Evolutionary conservation across 1,140 invertebrate genomes (phyloP).

Genomic region (Ceratosolen fusciceps): DNA sequence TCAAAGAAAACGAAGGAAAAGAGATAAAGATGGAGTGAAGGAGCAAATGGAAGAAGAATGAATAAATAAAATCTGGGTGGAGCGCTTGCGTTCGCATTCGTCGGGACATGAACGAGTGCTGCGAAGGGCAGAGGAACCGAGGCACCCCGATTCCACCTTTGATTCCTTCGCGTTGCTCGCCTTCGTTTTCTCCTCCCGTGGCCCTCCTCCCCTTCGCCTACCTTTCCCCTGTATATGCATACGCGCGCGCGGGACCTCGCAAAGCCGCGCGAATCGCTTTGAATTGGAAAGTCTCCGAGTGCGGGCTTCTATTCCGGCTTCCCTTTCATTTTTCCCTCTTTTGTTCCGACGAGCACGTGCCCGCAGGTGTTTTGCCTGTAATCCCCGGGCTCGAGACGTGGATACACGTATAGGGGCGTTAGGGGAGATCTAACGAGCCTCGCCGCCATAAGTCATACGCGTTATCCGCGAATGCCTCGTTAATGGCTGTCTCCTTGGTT

Average conservation of each 20-base stretch:
- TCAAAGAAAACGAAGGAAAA: conserved; percentile 26
- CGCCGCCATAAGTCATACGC: not conserved
- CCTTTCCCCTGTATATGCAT: conserved; percentile 33
- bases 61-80: conserved; percentile 51
- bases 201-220: not conserved
- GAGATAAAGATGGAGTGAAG: conserved; percentile 38
- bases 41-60: conserved; percentile 36
- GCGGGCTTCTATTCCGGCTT: not conserved
- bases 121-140: not conserved
- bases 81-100: conserved; percentile 41
- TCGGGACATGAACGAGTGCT: not conserved
- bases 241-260: not conserved
- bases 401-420: not conserved
- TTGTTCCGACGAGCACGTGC: conserved; percentile 11
- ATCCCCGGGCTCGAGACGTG: too few species aligned
- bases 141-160: conserved; percentile 34
- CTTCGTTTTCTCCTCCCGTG: conserved; percentile 31
- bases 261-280: not conserved
- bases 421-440: not conserved
- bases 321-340: conserved; percentile 10
- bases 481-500: not conserved
- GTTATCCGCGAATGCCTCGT: not conserved
- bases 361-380: not conserved
- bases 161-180: conserved; percentile 39
- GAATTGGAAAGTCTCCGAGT: conserved; percentile 22